These are phyloP conservation scores for Pteronotus mesoamericanus DNA, from an alignment of 2,797 vertebrate genomes.

Conservation along the genomic window DNA sequence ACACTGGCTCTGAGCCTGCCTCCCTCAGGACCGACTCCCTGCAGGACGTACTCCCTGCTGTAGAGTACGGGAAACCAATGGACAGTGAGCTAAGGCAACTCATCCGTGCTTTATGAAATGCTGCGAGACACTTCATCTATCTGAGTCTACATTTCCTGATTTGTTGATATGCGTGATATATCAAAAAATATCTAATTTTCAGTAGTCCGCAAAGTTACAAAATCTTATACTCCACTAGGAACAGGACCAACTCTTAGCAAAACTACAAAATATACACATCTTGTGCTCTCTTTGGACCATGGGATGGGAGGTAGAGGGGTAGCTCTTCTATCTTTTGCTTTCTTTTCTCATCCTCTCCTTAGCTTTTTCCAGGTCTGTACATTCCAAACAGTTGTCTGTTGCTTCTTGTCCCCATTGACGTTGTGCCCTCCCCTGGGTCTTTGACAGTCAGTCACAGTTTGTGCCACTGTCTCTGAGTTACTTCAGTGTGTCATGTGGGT, in stretches of 20 bases:
- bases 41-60: no score
- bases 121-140: background rate
- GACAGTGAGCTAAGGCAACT: background rate
- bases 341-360: background rate
- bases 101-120: background rate
- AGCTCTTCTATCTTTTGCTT: background rate
- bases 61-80: background rate
- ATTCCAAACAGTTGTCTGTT: background rate
- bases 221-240: background rate
- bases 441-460: accelerated
- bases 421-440: background rate
- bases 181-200: background rate
- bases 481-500: accelerated
- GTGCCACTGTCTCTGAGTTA: background rate
- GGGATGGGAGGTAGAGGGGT: background rate
- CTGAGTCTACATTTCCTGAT: background rate
- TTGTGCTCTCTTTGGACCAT: background rate
- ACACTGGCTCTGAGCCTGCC: no score
- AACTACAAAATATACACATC: background rate
- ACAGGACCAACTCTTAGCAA: background rate
- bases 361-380: background rate
- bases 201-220: background rate
- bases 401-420: background rate
- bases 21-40: background rate
- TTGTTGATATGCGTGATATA: background rate